phyloP scores from a whole-genome alignment of 2,113 vertebrate genomes.

The Synodontis membranacea region DNA sequence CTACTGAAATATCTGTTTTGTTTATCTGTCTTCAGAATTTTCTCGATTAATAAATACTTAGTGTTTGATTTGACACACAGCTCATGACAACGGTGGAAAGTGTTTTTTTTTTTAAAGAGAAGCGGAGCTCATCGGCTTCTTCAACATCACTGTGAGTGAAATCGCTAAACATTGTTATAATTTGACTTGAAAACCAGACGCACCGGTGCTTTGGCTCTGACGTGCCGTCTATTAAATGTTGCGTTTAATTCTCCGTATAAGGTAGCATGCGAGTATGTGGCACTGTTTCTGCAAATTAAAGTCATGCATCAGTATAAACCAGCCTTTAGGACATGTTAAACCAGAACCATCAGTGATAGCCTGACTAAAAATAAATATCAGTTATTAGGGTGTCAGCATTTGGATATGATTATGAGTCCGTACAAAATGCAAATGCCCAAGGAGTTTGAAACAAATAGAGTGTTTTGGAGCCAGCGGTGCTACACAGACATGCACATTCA shows the following conservation, averaged over 20 bases:
- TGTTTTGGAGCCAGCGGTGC: conserved; percentile 34
- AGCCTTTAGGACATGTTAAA: neutral
- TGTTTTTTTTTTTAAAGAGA: too few relatives aligned
- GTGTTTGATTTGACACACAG: too few relatives aligned
- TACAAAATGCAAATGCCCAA: conserved; percentile 7
- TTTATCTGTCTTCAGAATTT: too few relatives aligned
- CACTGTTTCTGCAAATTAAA: neutral
- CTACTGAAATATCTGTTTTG: too few relatives aligned
- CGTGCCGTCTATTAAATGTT: neutral
- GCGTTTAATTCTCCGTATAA: neutral
- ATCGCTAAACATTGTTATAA: too few relatives aligned
- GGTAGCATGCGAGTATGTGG: neutral
- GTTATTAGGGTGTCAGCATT: neutral
- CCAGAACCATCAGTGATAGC: neutral
- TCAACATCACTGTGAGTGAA: too few relatives aligned
- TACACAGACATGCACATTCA: conserved; percentile 28
- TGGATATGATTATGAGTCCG: neutral
- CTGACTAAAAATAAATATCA: neutral
- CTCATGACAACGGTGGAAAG: too few relatives aligned
- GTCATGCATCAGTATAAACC: neutral
- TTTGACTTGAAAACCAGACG: neutral
- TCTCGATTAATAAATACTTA: too few relatives aligned
- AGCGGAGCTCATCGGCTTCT: too few relatives aligned
- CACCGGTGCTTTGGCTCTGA: neutral
- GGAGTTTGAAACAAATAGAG: neutral